These are phyloP conservation scores for Zootoca vivipara DNA, from an alignment of 2,113 vertebrate genomes.

Conservation along the genomic window DNA sequence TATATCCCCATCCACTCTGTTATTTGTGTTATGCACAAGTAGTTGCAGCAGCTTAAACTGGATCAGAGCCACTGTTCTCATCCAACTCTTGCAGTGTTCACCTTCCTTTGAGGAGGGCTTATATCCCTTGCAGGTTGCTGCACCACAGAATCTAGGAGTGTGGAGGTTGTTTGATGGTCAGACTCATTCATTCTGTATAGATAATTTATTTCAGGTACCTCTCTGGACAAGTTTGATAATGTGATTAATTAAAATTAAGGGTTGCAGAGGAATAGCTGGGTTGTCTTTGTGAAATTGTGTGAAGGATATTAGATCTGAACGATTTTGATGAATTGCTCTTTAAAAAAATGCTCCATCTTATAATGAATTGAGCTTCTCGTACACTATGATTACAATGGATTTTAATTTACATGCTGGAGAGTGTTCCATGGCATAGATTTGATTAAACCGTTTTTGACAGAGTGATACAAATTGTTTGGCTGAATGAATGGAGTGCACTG, in stretches of 20 bases:
- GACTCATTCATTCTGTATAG: slow-evolving; percentile 28
- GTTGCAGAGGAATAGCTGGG: slow-evolving; percentile 48
- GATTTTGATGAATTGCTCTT: slow-evolving; percentile 57
- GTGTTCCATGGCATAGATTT: slow-evolving; percentile 43
- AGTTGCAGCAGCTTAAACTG: too few species aligned
- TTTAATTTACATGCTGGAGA: slow-evolving; percentile 48
- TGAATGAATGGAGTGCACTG: slow-evolving; percentile 18
- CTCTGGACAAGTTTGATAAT: slow-evolving; percentile 50
- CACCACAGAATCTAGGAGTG: slow-evolving; percentile 29
- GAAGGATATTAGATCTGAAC: slow-evolving; percentile 44
- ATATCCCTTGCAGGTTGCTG: slow-evolving; percentile 31
- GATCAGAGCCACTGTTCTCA: too few species aligned
- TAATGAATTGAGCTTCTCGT: slow-evolving; percentile 51
- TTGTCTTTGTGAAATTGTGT: slow-evolving; percentile 40
- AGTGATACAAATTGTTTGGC: slow-evolving; percentile 33
- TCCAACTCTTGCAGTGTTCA: too few species aligned
- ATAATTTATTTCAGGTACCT: slow-evolving; percentile 41
- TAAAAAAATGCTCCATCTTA: slow-evolving; percentile 31
- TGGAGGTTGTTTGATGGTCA: slow-evolving; percentile 19
- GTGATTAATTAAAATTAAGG: slow-evolving; percentile 64
- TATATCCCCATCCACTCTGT: too few species aligned
- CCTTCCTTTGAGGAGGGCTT: neutral
- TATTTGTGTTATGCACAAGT: too few species aligned
- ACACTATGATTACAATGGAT: slow-evolving; percentile 45
- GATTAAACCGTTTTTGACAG: slow-evolving; percentile 52